Conservation (phyloP, 2,797 vertebrate genomes). For the Intellagama lesueurii region DNA sequence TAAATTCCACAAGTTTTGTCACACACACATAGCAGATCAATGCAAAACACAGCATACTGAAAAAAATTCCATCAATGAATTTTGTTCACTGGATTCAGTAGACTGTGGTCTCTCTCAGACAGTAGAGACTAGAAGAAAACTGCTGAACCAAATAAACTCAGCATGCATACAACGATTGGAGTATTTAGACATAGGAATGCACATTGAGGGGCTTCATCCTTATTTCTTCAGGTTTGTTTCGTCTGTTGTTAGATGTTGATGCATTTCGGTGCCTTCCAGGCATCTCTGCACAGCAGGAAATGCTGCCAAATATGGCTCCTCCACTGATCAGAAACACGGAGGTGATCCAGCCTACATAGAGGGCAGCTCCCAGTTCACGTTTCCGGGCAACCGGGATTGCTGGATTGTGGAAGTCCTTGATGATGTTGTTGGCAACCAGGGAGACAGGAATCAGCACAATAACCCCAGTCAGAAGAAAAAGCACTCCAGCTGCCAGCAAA, state of each 20-base stretch:
- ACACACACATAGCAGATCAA: background rate
- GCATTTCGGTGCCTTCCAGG: constrained; percentile 26
- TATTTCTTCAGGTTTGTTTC: background rate
- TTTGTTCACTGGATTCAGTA: constrained; percentile 20
- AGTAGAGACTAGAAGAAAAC: background rate
- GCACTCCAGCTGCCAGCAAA: constrained; percentile 80
- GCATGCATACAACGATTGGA: background rate
- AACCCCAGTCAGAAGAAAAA: constrained; percentile 83
- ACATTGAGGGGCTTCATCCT: fast-evolving
- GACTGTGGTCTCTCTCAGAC: background rate
- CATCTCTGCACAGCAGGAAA: constrained; percentile 65
- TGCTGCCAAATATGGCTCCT: constrained; percentile 75
- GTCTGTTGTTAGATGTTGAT: fast-evolving
- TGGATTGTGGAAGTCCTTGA: constrained; percentile 90
- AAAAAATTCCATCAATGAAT: background rate
- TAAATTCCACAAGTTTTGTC: background rate
- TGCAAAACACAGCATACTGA: background rate
- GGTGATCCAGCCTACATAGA: constrained; percentile 92
- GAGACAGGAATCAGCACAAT: constrained; percentile 89
- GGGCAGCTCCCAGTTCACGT: constrained; percentile 91
- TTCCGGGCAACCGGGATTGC: constrained; percentile 83
- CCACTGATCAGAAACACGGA: constrained; percentile 80
- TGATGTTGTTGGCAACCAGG: constrained; percentile 88
- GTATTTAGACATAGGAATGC: constrained; percentile 62
- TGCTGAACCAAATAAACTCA: background rate